Evolutionary conservation across 2,888 invertebrate genomes (phyloP), one percentile per base, ranked within the genome.

Genomic region (Cataglyphis albicans): DNA sequence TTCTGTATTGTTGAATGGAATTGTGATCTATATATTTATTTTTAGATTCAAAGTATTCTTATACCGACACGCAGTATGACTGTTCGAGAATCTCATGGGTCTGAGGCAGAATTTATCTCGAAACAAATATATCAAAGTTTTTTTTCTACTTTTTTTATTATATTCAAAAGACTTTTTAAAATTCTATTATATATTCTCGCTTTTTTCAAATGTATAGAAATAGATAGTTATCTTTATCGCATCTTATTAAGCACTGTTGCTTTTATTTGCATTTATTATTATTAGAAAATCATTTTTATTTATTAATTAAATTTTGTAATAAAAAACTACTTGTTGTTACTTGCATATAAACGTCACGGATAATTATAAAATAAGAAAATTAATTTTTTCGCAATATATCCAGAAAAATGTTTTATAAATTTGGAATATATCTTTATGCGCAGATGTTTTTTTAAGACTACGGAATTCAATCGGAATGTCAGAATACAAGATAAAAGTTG

Each of bases 31-130:
- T 18, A 18, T 25, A 52, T 12, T 55, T 76, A 76, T 76, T 29
- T 55, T 67, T 76, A 29, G 55, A 67, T 6, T n/a, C 38, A 0
- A 25, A 21, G n/a, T 75, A 65, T 75, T 75, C 65, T 75, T 65
- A 48, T 10, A 48, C 32, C n/a, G 21, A 29, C 18, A 48, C 18
- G n/a, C 48, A 0, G 44, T 32, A 35, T 41, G 32, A 15, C 35
- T 12, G 38, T 12, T 72, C 35, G 9, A 55, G 55, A 55, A 52
- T 10, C 25, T 57, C 59, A 38, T 57, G 18, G 29, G 29, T n/a
- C n/a, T 2, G 65, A 29, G 44, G 15, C 21, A 7, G 10, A 67
- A 52, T 25, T 75, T 44, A 41, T 61, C 29, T 38, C 25, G 18
- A 12, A 21, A 1, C 2, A n/a, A 61, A 61, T 61, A n/a, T 61